Evolutionary conservation across 2,888 invertebrate species (phyloP), one percentile per base, ranked within the genome.

Genomic region (Argynnis bischoffii): DNA sequence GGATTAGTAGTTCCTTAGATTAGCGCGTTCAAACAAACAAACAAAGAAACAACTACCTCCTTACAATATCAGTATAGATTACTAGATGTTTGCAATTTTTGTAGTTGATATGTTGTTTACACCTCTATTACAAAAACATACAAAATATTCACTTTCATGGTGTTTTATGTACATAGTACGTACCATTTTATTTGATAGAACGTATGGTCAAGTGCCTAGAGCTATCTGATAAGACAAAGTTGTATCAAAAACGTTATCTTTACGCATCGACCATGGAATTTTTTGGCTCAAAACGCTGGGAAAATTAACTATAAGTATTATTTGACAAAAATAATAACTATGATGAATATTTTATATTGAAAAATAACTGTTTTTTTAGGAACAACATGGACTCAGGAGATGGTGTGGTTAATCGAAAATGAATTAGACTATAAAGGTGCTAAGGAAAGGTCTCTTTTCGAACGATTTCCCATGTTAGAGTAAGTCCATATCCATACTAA

Each of bases 311-410:
- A 26, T 4, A 26, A 4, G 26, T 26, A 26, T 51, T 15, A 11
- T 51, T 18, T 51, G 2, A 18, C 18, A 3, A 13, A 8, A 8
- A 18, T 41, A 41, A 46, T 15, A 35, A 35, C n/a, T 16, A 31
- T 21, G 15, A 8, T 8, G 0, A 18, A 53, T 13, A 18, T 53
- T 53, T 18, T 14, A 26, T 26, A 21, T 1, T 53, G 13, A 18
- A 8, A 53, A 50, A 54, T 14, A 46, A 18, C 14, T 31, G 6
- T 14, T 77, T 77, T 77, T 77, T 54, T 77, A 95, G 95, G 95
- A 5, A 96, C 96, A 26, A 96, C 96, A 18, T 96, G 96, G 96
- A 93, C 95, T 0, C 96, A 96, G 82, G 96, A 96, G 88, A 93
- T 96, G 89, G 94, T 95, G 0, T 96, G 96, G 94, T 88, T 95